Conservation (phyloP, 2,113 vertebrate genomes). For the Gallinago media region DNA sequence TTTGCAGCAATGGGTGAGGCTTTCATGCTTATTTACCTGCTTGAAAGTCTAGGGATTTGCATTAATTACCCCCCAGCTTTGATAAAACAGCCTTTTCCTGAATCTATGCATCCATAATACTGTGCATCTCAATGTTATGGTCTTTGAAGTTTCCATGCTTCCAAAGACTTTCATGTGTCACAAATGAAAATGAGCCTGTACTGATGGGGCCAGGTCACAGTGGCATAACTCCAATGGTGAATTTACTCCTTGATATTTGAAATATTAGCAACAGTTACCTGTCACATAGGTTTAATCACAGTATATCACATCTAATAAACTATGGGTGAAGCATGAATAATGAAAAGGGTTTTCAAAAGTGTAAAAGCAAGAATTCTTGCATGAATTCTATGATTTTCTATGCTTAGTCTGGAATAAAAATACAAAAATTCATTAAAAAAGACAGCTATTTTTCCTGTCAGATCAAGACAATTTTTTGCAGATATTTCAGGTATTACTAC, state of each 20-base stretch:
- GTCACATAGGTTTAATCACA: neutral
- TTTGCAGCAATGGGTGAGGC: neutral
- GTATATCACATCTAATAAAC: neutral
- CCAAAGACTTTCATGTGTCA: slow-evolving; percentile 28
- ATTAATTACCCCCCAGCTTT: slow-evolving; percentile 51
- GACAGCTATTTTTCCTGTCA: neutral
- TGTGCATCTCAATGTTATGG: neutral
- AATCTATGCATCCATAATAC: slow-evolving; percentile 43
- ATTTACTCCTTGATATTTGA: neutral
- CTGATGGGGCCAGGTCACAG: neutral
- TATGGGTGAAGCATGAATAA: neutral
- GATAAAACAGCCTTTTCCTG: slow-evolving; percentile 3
- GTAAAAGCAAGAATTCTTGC: neutral
- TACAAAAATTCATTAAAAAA: neutral
- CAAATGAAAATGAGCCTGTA: slow-evolving; percentile 22
- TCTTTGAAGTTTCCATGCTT: slow-evolving; percentile 55
- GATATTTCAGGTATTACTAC: neutral
- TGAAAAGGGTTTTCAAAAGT: neutral
- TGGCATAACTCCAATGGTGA: neutral
- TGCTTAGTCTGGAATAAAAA: neutral
- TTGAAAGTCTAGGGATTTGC: slow-evolving; percentile 46
- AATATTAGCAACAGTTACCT: neutral
- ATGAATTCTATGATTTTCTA: neutral
- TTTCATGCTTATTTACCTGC: slow-evolving; percentile 54
- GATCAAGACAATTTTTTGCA: neutral